Evolutionary conservation across 2,113 vertebrate species (phyloP).

Genomic region (Stigmatopora nigra): DNA sequence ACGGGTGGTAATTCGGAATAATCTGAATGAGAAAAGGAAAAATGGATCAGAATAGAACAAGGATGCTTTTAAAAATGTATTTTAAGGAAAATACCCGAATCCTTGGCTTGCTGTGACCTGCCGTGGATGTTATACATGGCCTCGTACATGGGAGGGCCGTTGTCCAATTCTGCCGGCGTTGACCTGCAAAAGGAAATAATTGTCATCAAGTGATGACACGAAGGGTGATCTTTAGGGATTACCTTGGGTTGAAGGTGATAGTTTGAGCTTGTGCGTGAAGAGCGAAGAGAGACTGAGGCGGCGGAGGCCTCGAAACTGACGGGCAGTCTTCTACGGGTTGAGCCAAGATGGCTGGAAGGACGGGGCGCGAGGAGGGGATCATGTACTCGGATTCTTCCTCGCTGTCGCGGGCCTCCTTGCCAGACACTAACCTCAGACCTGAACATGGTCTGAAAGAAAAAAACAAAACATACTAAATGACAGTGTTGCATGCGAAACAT

Average conservation of each 20-base stretch:
- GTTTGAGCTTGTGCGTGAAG: slow-evolving; percentile 54
- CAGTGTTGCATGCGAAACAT: not conserved
- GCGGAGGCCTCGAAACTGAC: slow-evolving; percentile 61
- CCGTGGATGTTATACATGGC: slow-evolving; percentile 90
- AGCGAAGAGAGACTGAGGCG: slow-evolving; percentile 47
- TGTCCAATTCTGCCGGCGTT: slow-evolving; percentile 71
- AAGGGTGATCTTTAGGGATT: slow-evolving; percentile 1
- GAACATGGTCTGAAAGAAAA: slow-evolving; percentile 69
- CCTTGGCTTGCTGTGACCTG: slow-evolving; percentile 55
- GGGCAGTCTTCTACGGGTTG: slow-evolving; percentile 31
- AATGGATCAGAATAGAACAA: not conserved
- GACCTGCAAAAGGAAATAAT: slow-evolving; percentile 37
- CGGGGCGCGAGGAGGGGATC: slow-evolving; percentile 86
- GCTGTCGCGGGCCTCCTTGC: slow-evolving; percentile 73
- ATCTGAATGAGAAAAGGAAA: slow-evolving; percentile 43
- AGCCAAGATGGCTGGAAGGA: slow-evolving; percentile 56
- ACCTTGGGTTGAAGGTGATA: slow-evolving; percentile 61
- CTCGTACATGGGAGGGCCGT: slow-evolving; percentile 79
- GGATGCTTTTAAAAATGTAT: not conserved
- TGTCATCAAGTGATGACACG: not conserved
- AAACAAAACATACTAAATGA: slow-evolving; percentile 22
- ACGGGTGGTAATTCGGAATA: slow-evolving; percentile 71
- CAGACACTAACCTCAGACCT: slow-evolving; percentile 68
- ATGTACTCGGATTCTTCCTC: slow-evolving; percentile 92
- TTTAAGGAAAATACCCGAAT: slow-evolving; percentile 70